Percentiles rank a stretch among this genome's conserved stretches.
These are phyloP conservation scores for Dryocosmus kuriphilus DNA, from an alignment of 2,888 invertebrate genomes.

Conservation along the genomic window DNA sequence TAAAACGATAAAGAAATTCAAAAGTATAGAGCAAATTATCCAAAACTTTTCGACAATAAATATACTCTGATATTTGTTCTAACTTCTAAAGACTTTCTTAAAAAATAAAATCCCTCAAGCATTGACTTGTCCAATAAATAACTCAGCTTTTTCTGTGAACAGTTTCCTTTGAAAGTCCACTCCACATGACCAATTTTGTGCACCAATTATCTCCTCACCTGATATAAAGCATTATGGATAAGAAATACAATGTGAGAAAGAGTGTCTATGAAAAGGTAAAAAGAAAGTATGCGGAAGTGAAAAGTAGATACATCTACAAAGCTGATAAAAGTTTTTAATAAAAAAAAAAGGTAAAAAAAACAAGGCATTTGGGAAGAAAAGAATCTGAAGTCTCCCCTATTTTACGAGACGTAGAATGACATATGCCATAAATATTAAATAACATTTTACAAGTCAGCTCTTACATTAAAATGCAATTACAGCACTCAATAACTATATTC, in stretches of 20 bases:
- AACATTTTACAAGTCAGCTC: not conserved
- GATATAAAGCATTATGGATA: conserved; percentile 6
- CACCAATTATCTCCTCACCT: conserved; percentile 6
- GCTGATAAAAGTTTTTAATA: not conserved
- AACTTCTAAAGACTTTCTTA: not conserved
- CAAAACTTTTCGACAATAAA: not conserved
- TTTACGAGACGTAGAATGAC: not conserved
- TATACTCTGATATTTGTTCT: not conserved
- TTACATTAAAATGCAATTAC: not conserved
- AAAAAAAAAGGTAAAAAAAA: not conserved
- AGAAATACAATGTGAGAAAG: not conserved
- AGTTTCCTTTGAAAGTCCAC: conserved; percentile 1
- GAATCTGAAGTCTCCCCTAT: not conserved
- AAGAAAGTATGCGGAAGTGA: conserved; percentile 20
- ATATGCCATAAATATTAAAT: not conserved
- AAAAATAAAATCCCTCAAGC: not conserved
- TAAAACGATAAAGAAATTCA: not conserved
- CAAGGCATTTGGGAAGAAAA: too few species aligned
- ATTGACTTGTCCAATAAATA: not conserved
- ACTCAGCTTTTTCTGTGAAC: not conserved
- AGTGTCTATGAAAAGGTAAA: conserved; percentile 11
- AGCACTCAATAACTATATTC: not conserved
- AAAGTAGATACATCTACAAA: not conserved
- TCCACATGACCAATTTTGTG: conserved; percentile 2
- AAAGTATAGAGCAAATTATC: not conserved